A percentile compares a stretch with the other conserved stretches of the same genome.
Conservation (phyloP, 2,888 invertebrate species). For the Trissolcus japonicus region DNA sequence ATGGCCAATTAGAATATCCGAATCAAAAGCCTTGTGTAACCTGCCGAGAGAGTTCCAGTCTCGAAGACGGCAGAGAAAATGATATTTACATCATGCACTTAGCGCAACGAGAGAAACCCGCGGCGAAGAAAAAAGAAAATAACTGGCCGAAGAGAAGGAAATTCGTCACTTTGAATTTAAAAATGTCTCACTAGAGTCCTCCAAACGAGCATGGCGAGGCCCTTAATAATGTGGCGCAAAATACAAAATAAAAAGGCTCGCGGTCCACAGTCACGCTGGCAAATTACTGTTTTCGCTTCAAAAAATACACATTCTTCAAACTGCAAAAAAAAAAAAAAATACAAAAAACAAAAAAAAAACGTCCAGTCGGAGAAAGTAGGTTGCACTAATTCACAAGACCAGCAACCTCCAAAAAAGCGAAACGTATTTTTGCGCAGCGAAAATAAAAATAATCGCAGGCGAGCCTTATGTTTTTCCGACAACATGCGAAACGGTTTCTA, state of each 20-base stretch:
- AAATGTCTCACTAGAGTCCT: conserved; percentile 57
- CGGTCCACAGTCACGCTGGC: conserved; percentile 43
- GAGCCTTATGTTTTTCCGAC: conserved; percentile 47
- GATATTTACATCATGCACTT: conserved; percentile 26
- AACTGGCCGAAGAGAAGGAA: conserved; percentile 32
- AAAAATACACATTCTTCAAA: conserved; percentile 58
- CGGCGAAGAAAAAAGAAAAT: conserved; percentile 13
- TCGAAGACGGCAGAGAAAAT: conserved; percentile 27
- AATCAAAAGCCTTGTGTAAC: no score
- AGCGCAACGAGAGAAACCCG: background rate
- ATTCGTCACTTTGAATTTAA: conserved; percentile 53
- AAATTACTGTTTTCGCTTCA: conserved; percentile 58
- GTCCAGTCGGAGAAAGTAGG: conserved; percentile 55
- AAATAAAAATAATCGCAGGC: conserved; percentile 25
- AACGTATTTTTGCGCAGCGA: conserved; percentile 47
- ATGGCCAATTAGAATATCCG: no score
- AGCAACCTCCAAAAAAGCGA: conserved; percentile 47
- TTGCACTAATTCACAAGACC: conserved; percentile 55
- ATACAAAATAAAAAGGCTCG: conserved; percentile 52
- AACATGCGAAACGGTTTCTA: conserved; percentile 16
- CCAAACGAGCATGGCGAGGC: conserved; percentile 52
- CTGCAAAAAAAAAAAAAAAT: conserved; percentile 49
- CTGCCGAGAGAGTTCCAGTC: conserved; percentile 12
- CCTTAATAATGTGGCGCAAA: conserved; percentile 56
- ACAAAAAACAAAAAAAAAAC: conserved; percentile 40